These are phyloP conservation scores for Podilymbus podiceps DNA, from an alignment of 2,113 vertebrate species.

Conservation along the genomic window DNA sequence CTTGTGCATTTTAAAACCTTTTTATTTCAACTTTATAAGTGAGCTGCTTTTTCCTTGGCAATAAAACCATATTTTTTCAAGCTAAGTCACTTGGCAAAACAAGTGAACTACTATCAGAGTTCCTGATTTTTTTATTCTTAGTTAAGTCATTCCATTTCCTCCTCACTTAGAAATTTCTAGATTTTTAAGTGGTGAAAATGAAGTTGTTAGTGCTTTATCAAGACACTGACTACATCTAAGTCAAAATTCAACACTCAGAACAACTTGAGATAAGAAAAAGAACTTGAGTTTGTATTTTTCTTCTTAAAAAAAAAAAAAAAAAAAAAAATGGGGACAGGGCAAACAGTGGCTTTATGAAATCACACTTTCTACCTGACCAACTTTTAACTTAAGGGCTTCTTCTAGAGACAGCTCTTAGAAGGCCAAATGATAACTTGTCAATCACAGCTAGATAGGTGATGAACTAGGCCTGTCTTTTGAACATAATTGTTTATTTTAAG, in stretches of 20 bases:
- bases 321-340: too few relatives aligned
- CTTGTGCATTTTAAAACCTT: not conserved
- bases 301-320: not conserved
- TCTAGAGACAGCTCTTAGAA: not conserved
- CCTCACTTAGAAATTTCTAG: not conserved
- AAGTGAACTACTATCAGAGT: not conserved
- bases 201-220: not conserved
- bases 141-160: not conserved
- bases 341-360: not conserved
- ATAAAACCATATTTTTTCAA: not conserved
- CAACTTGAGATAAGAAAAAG: not conserved
- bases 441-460: not conserved
- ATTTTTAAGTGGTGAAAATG: not conserved
- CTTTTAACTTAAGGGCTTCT: not conserved
- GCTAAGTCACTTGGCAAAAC: conserved; percentile 30
- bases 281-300: not conserved
- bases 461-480: not conserved
- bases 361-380: not conserved
- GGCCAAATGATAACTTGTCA: not conserved
- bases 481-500: not conserved
- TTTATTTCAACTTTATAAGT: conserved; percentile 19
- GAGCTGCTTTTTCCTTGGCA: conserved; percentile 37
- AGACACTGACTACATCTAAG: not conserved
- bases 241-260: not conserved
- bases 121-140: not conserved